Evolutionary conservation across 2,888 invertebrate species (phyloP).

Genomic region (Tricholauxania praeusta): DNA sequence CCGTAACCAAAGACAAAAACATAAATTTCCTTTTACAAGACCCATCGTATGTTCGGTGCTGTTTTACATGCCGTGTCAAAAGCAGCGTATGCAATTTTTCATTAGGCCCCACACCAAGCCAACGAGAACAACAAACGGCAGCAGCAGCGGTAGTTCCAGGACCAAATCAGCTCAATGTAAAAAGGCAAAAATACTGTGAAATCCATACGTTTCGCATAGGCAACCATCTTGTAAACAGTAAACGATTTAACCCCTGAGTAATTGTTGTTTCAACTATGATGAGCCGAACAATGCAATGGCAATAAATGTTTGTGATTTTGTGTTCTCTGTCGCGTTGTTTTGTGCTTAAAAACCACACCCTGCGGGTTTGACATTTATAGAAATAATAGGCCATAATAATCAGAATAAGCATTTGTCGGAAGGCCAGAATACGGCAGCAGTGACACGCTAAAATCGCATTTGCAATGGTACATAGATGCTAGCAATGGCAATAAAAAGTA

Average conservation of each 20-base stretch:
- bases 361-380: slow-evolving; percentile 39
- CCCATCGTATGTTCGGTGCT: slow-evolving; percentile 37
- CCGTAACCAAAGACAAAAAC: slow-evolving; percentile 49
- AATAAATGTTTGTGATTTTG: slow-evolving; percentile 3
- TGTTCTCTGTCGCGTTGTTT: slow-evolving; percentile 3
- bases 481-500: slow-evolving; percentile 57
- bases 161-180: slow-evolving; percentile 1
- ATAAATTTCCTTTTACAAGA: slow-evolving; percentile 54
- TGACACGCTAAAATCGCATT: slow-evolving; percentile 57
- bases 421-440: slow-evolving; percentile 25
- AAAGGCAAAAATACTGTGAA: slow-evolving; percentile 33
- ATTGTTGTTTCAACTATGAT: slow-evolving; percentile 18
- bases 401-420: slow-evolving; percentile 43
- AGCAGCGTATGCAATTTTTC: slow-evolving; percentile 36
- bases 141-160: background rate
- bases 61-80: slow-evolving; percentile 44
- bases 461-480: slow-evolving; percentile 54
- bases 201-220: slow-evolving; percentile 31
- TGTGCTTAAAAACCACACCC: slow-evolving; percentile 38
- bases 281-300: slow-evolving; percentile 8
- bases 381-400: slow-evolving; percentile 44
- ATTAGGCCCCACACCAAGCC: slow-evolving; percentile 24
- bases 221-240: slow-evolving; percentile 32
- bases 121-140: background rate
- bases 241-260: slow-evolving; percentile 41